phyloP scores from a whole-genome alignment of 2,888 invertebrate genomes.

The Pseudanteris insignis region DNA sequence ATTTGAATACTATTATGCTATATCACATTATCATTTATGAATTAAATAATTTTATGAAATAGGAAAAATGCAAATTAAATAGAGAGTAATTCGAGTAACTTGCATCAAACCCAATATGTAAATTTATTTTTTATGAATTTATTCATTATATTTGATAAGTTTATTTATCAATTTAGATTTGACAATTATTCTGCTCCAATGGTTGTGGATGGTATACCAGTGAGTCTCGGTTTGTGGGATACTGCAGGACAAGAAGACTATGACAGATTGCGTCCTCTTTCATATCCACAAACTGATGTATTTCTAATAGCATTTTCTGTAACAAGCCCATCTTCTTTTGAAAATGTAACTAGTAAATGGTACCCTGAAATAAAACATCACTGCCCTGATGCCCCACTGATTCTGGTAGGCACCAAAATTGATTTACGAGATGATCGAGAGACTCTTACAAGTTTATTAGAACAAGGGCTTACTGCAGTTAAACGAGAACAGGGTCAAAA shows the following conservation, averaged over 20 bases:
- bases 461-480: conserved; percentile 94
- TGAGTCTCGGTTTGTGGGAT: conserved; percentile 95
- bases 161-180: conserved; percentile 72
- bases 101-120: too few species aligned
- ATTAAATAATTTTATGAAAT: too few species aligned
- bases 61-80: too few species aligned
- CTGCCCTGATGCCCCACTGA: conserved; percentile 98
- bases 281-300: conserved; percentile 98
- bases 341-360: conserved; percentile 99
- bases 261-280: conserved; percentile 92
- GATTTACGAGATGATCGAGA: conserved; percentile 97
- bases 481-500: conserved; percentile 98
- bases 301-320: conserved; percentile 99
- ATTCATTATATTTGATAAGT: too few species aligned
- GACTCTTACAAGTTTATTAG: conserved; percentile 92
- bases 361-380: conserved; percentile 99
- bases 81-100: too few species aligned
- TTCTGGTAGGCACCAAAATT: conserved; percentile 98
- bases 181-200: conserved; percentile 99
- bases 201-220: conserved; percentile 97
- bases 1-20: too few species aligned
- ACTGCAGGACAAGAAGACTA: conserved; percentile 98
- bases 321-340: conserved; percentile 97
- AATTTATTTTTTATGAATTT: background rate
- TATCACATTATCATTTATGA: too few species aligned